Evolutionary conservation across 2,113 vertebrate genomes (phyloP), one percentile per base, ranked within the genome.

Genomic region (Halcyon senegalensis): DNA sequence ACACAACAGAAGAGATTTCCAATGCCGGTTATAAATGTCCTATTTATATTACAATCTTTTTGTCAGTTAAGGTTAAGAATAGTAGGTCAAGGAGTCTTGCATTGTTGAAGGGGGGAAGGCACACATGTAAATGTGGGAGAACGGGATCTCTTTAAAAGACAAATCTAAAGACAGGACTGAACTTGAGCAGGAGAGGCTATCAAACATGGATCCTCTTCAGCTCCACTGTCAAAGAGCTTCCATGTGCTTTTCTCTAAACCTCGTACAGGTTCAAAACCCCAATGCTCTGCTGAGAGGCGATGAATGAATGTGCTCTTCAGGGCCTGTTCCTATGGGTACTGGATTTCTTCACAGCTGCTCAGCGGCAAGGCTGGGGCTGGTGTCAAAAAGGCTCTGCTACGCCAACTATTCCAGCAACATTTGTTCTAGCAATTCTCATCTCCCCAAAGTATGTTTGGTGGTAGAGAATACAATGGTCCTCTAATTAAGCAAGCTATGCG

Each of bases 1-100:
- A 95, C 97, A 98, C 96, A 98, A 98, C 98, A 98, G 97, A 97
- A 96, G 90, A 85, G 91, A 95, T 89, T 97, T 93, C 95, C 94
- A 96, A 91, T 94, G 92, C 73, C 50, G 58, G 96, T 92, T 91
- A 96, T 95, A 96, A 98, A 96, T 95, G 97, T 92, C 87, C 96
- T 89, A 93, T 91, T 97, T 98, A 98, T 97, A 98, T 97, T 96
- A 97, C 90, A 94, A 90, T 96, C 92, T 81, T 82, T 91, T 93
- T 93, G 39, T 78, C 76, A 63, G 97, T 94, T 97, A 94, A 98
- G 97, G 98, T 98, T 97, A 97, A 77, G 87, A 90, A 89, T 58
- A 97, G 90, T 87, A 93, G 98, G 97, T 97, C 97, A 97, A 98
- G 97, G 98, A 97, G 97, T 89, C 96, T 82, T 89, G 83, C 69